Percentiles rank a stretch among this genome's conserved stretches.
phyloP scores from a whole-genome alignment of 1,140 invertebrate species.

The Heliconius nattereri region DNA sequence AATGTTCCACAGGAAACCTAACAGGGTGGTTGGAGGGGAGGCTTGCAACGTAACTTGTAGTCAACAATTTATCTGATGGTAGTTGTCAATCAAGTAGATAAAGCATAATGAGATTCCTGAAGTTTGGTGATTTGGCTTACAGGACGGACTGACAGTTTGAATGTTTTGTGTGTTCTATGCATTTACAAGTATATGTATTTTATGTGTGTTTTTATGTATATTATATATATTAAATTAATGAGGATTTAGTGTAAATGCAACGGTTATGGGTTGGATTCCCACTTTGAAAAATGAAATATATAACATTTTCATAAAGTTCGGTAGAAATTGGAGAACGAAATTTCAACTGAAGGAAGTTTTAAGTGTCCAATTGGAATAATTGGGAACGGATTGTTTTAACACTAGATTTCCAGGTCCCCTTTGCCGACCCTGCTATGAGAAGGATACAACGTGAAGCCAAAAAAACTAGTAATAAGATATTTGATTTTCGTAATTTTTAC shows the following conservation, averaged over 20 bases:
- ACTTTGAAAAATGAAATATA: too few relatives aligned
- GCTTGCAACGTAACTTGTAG: background rate
- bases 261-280: too few relatives aligned
- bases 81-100: slow-evolving; percentile 30
- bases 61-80: slow-evolving; percentile 26
- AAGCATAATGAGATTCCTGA: slow-evolving; percentile 33
- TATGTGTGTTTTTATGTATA: background rate
- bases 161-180: background rate
- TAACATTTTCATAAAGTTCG: too few relatives aligned
- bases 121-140: slow-evolving; percentile 20
- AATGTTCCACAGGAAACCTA: background rate
- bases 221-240: too few relatives aligned
- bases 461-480: too few relatives aligned
- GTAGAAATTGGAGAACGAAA: background rate
- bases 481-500: too few relatives aligned
- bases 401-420: background rate
- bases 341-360: too few relatives aligned
- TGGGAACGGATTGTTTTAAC: background rate
- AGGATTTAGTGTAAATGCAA: too few relatives aligned
- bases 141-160: slow-evolving; percentile 25
- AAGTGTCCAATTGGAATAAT: too few relatives aligned
- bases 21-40: background rate
- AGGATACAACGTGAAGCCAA: background rate
- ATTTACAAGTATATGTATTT: background rate
- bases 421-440: background rate